A percentile compares a stretch with the other conserved stretches of the same genome.
phyloP scores from a whole-genome alignment of 2,113 vertebrate genomes.

The Oryzias celebensis region DNA sequence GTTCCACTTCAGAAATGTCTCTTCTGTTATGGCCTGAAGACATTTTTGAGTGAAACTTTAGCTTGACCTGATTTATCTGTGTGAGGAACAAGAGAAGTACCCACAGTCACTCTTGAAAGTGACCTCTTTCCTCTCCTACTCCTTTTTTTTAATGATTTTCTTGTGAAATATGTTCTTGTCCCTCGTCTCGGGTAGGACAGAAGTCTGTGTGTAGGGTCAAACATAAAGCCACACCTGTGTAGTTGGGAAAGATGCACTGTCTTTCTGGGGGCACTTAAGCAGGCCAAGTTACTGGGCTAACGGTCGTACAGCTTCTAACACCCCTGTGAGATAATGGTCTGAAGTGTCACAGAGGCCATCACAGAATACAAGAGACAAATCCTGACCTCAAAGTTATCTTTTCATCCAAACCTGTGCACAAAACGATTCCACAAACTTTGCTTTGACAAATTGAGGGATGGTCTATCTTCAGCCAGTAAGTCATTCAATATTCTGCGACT shows the following conservation, averaged over 20 bases:
- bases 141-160: constrained; percentile 9
- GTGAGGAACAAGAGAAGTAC: constrained; percentile 25
- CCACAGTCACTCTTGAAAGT: constrained; percentile 42
- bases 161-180: constrained; percentile 32
- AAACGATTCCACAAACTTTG: constrained; percentile 10
- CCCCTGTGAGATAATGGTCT: constrained; percentile 46
- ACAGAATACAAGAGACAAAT: background rate
- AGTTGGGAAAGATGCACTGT: constrained; percentile 29
- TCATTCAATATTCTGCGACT: constrained; percentile 69
- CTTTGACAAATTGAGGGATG: constrained; percentile 39
- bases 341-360: constrained; percentile 24
- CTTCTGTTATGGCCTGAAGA: constrained; percentile 43
- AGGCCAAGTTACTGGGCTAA: constrained; percentile 44
- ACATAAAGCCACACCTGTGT: constrained; percentile 15
- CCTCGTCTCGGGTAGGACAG: constrained; percentile 31
- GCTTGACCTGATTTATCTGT: constrained; percentile 54
- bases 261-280: constrained; percentile 27
- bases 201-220: constrained; percentile 29
- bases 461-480: constrained; percentile 50
- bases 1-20: constrained; percentile 48
- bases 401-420: constrained; percentile 3
- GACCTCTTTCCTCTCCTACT: constrained; percentile 33
- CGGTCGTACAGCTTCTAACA: constrained; percentile 38
- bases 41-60: constrained; percentile 48
- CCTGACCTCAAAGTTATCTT: background rate